A percentile compares a stretch with the other conserved stretches of the same genome.
Evolutionary conservation across 1,140 invertebrate species (phyloP).

Genomic region (Mactra quadrangularis): DNA sequence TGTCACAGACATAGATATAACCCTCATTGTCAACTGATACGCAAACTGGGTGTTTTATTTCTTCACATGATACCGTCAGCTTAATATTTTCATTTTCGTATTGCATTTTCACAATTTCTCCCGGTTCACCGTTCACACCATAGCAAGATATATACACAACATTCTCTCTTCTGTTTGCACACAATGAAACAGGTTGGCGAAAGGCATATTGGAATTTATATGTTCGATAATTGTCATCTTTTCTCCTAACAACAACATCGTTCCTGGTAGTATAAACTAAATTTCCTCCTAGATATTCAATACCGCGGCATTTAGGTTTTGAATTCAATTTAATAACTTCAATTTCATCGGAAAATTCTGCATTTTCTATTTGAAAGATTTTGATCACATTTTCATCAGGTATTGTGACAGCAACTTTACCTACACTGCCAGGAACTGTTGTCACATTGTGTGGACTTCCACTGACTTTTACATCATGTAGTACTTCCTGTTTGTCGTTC

Average conservation of each 20-base stretch:
- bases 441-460: conserved; percentile 39
- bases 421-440: not conserved
- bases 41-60: conserved; percentile 39
- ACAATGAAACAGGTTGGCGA: conserved; percentile 32
- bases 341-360: conserved; percentile 23
- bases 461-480: conserved; percentile 3
- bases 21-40: conserved; percentile 15
- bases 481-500: not conserved
- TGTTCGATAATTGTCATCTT: not conserved
- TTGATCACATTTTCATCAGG: conserved; percentile 34
- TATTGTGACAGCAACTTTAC: conserved; percentile 32
- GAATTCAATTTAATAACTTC: conserved; percentile 21
- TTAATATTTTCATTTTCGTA: conserved; percentile 15
- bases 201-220: conserved; percentile 44
- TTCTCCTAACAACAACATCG: conserved; percentile 36
- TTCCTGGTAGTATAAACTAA: conserved; percentile 38
- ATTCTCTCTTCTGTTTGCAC: not conserved
- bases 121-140: conserved; percentile 14
- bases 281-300: conserved; percentile 42
- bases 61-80: conserved; percentile 16
- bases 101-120: conserved; percentile 49
- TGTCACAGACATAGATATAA: conserved; percentile 51
- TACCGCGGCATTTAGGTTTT: conserved; percentile 38
- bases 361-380: conserved; percentile 6
- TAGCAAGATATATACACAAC: conserved; percentile 27